Conservation (phyloP, 2,797 vertebrate species). For the Poecilia gillii region DNA sequence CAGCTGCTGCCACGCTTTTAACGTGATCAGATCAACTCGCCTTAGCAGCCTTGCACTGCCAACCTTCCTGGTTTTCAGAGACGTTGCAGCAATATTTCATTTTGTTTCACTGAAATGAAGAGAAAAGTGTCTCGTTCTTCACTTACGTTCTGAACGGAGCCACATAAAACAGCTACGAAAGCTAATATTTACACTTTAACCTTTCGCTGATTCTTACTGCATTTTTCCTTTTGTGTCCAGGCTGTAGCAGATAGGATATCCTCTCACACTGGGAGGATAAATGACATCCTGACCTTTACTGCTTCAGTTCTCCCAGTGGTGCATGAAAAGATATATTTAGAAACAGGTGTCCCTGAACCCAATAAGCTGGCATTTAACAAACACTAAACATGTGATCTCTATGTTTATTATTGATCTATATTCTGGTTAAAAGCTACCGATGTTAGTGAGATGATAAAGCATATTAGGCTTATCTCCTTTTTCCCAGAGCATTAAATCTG, state of each 20-base stretch:
- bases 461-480: slow-evolving; percentile 5
- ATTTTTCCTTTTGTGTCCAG: slow-evolving; percentile 56
- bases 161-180: slow-evolving; percentile 23
- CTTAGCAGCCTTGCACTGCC: not conserved
- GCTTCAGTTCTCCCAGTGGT: slow-evolving; percentile 31
- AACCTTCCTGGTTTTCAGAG: not conserved
- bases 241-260: slow-evolving; percentile 60
- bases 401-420: not conserved
- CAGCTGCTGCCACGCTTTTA: not conserved
- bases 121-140: not conserved
- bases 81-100: not conserved
- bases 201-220: slow-evolving; percentile 46
- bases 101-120: not conserved
- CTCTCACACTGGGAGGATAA: slow-evolving; percentile 67
- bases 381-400: not conserved
- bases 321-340: slow-evolving; percentile 38
- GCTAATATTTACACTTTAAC: slow-evolving; percentile 56
- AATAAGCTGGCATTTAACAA: not conserved
- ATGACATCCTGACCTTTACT: slow-evolving; percentile 69
- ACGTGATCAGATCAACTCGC: not conserved
- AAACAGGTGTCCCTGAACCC: slow-evolving; percentile 35
- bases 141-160: not conserved
- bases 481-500: slow-evolving; percentile 1
- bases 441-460: slow-evolving; percentile 8
- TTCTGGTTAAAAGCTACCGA: not conserved